Evolutionary conservation across 2,888 invertebrate species (phyloP), one percentile per base, ranked within the genome.

Genomic region (Ischnus inquisitorius): DNA sequence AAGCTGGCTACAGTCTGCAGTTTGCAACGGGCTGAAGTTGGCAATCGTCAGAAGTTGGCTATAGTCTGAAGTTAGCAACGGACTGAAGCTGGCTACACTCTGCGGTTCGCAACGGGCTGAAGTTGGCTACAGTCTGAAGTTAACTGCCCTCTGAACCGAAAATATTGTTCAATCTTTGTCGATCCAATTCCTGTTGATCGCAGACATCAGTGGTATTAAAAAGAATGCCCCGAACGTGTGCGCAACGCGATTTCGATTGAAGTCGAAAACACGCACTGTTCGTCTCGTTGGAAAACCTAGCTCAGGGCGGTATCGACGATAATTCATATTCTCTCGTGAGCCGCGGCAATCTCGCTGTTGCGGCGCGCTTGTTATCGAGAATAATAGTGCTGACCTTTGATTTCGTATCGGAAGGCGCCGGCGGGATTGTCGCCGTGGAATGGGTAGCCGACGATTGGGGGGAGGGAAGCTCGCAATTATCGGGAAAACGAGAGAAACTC

Each of bases 311-410:
- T 54, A 12, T 22, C 48, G 41, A 71, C 57, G 71, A 65, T 57
- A 71, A 71, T 77, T 77, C 65, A 64, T 19, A 72, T 68, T 57
- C 54, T 57, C 19, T 10, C 41, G 25, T 5, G 34, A 43, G 46
- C 14, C 19, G 68, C 34, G 28, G 25, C 65, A 77, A 77, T 67
- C 57, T 82, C 41, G 71, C 57, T 82, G 67, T 60, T 60, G 54
- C 54, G 22, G 54, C 54, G 22, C 62, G 82, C 62, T 82, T 78
- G 78, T 78, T 82, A 77, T 82, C 82, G 74, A 34, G 82, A 82
- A 82, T 78, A 74, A 82, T 82, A 82, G 68, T 62, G 78, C 72
- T 78, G 82, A 82, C 78, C 82, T 82, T 78, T 78, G 82, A 74
- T 74, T 82, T 68, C 39, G 43, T 54, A 68, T 74, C 72, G 72